A percentile compares a stretch with the other conserved stretches of the same genome.
Conservation (phyloP, 23 tunicate species). For the Ciona savignyi region DNA sequence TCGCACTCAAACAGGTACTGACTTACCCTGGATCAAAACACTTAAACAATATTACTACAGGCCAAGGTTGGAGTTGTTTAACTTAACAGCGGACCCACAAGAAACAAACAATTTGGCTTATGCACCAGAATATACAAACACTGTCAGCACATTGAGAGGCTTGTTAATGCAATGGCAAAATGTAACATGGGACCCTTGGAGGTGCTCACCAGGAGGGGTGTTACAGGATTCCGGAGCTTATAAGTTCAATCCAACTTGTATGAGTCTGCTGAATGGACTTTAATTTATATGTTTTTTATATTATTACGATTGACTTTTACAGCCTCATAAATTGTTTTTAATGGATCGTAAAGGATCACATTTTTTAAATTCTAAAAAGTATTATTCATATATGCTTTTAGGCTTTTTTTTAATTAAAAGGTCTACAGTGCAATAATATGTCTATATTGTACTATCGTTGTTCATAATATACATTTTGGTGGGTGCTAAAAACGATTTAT, state of each 20-base stretch:
- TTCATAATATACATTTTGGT: too few relatives aligned
- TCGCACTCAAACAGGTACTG: constrained; percentile 21
- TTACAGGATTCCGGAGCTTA: too few relatives aligned
- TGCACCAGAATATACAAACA: constrained; percentile 7
- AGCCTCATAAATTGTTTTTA: too few relatives aligned
- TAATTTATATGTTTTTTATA: too few relatives aligned
- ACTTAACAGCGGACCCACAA: constrained; percentile 37
- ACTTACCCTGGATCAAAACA: constrained; percentile 68
- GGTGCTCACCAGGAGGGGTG: constrained; percentile 76
- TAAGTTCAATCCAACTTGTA: constrained; percentile 51
- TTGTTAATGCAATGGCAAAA: constrained; percentile 41
- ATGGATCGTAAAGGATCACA: too few relatives aligned
- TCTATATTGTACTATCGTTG: too few relatives aligned
- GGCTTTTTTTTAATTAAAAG: too few relatives aligned
- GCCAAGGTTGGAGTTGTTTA: constrained; percentile 47
- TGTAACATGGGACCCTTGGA: constrained; percentile 70
- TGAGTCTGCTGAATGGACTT: constrained; percentile 49
- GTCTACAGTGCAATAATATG: too few relatives aligned
- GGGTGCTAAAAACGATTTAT: too few relatives aligned
- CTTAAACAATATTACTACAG: constrained; percentile 70
- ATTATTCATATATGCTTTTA: too few relatives aligned
- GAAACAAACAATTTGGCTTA: constrained; percentile 40
- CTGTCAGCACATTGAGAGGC: background rate
- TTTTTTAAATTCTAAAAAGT: too few relatives aligned
- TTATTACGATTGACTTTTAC: too few relatives aligned